Evolutionary conservation across 64 coral and sea anemone genomes (phyloP).

Genomic region (Actinia equina): DNA sequence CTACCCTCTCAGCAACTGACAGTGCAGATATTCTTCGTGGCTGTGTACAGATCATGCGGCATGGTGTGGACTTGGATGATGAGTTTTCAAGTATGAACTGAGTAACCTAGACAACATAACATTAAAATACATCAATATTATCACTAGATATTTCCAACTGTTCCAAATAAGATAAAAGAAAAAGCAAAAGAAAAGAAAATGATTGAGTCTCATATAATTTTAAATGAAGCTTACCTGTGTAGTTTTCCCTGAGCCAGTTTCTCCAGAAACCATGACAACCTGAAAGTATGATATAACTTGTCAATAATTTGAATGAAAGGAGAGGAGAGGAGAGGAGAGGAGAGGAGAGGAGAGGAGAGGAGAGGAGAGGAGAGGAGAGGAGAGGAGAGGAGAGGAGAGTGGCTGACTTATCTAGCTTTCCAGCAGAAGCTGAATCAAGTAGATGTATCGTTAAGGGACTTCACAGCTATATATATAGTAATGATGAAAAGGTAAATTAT

Average conservation of each 20-base stretch:
- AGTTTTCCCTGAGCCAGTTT: slow-evolving; percentile 97
- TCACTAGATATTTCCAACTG: no score
- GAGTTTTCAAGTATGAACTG: slow-evolving; percentile 87
- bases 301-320: neutral
- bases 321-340: no score
- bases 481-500: no score
- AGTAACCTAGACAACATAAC: slow-evolving; percentile 59
- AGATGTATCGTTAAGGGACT: no score
- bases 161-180: no score
- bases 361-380: neutral
- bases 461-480: no score
- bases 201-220: no score
- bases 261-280: slow-evolving; percentile 94
- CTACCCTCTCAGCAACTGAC: slow-evolving; percentile 93
- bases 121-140: neutral
- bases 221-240: slow-evolving; percentile 62
- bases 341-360: no score
- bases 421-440: no score
- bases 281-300: neutral
- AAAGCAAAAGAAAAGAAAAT: no score
- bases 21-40: slow-evolving; percentile 93
- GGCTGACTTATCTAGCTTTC: no score
- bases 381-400: neutral
- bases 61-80: slow-evolving; percentile 46
- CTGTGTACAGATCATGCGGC: slow-evolving; percentile 92